phyloP scores from a whole-genome alignment of 2,797 vertebrate genomes.

The Gymnopithys bicolor region DNA sequence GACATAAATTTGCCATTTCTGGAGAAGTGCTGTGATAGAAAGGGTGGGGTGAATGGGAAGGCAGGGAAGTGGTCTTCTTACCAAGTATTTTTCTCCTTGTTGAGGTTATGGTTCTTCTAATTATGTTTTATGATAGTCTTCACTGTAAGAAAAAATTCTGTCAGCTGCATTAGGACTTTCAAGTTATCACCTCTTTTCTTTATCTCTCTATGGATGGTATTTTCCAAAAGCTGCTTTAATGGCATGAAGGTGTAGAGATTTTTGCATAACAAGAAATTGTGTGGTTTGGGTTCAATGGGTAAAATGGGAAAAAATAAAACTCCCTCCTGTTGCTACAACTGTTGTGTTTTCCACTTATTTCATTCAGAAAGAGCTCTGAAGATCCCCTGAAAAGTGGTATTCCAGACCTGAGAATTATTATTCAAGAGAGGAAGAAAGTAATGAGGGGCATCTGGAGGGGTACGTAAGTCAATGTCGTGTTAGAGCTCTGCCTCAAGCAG shows the following conservation, averaged over 20 bases:
- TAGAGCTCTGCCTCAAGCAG: not conserved
- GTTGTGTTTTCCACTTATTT: not conserved
- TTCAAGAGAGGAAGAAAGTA: not conserved
- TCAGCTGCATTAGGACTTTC: not conserved
- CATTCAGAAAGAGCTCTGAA: not conserved
- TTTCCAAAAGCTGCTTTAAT: not conserved
- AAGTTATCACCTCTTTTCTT: not conserved
- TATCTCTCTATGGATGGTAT: not conserved
- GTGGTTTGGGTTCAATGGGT: not conserved
- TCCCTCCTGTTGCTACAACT: not conserved
- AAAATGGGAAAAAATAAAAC: not conserved
- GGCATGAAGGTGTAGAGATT: not conserved
- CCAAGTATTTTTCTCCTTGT: not conserved
- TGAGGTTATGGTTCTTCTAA: not conserved
- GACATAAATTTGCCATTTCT: not conserved
- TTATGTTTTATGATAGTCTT: not conserved
- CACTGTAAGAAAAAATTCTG: not conserved
- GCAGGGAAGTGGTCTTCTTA: fast-evolving
- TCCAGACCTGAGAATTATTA: not conserved
- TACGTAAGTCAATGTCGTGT: not conserved
- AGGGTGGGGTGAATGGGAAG: not conserved
- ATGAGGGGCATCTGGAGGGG: not conserved
- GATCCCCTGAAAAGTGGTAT: not conserved
- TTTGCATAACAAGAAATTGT: not conserved
- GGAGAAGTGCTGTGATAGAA: not conserved